Evolutionary conservation across 2,888 invertebrate species (phyloP).

Genomic region (Drosophila multiciliata): DNA sequence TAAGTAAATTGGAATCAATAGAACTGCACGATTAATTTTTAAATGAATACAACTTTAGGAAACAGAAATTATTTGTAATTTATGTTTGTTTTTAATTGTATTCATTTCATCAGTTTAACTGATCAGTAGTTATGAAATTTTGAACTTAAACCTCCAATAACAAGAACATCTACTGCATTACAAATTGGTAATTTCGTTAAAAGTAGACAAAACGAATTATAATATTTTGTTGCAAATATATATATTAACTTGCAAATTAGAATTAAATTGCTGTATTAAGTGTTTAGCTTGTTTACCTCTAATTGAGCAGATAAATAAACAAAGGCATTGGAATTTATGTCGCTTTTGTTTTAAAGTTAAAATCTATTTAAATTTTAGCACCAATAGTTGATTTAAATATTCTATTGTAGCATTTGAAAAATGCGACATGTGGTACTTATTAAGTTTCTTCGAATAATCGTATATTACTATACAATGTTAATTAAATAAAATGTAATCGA

Average conservation of each 20-base stretch:
- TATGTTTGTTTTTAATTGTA: not conserved
- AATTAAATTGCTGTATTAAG: constrained; percentile 1
- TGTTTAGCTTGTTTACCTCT: not conserved
- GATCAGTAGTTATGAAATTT: not conserved
- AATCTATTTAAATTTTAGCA: not conserved
- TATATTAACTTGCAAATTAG: not conserved
- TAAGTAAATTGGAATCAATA: not conserved
- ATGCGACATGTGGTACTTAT: not conserved
- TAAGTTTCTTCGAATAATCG: not conserved
- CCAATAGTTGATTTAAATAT: not conserved
- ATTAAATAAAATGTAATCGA: not conserved
- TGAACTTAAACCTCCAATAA: not conserved
- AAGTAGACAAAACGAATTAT: constrained; percentile 26
- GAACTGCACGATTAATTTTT: not conserved
- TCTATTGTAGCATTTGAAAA: not conserved
- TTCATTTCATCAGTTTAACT: not conserved
- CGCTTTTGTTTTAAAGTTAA: not conserved
- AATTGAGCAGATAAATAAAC: constrained; percentile 23
- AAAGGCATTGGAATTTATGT: constrained; percentile 19
- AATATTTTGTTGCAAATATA: not conserved
- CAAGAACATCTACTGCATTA: not conserved
- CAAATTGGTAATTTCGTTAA: constrained; percentile 4
- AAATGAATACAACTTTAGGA: not conserved
- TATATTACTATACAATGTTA: not conserved
- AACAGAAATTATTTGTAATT: not conserved